Evolutionary conservation across 2,888 invertebrate genomes (phyloP), one percentile per base, ranked within the genome.

Genomic region (Odontocerum albicorne): DNA sequence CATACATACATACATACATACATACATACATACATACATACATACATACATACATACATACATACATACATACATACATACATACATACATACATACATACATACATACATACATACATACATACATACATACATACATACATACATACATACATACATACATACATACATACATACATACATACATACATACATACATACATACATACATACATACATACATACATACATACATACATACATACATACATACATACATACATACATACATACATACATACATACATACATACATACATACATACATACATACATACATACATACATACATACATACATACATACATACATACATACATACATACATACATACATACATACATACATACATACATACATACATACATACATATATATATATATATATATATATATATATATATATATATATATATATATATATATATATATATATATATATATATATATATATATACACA

Each of bases 401-500:
- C 10, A 27, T 27, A 27, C 10, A 27, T 27, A 27, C 10, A 27
- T 27, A 27, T 27, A 27, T 27, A 27, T 27, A 27, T 27, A 27
- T 27, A 27, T 27, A 27, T 27, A 27, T 27, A 27, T 27, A 27
- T 27, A 27, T 27, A 27, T 27, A 27, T 27, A 27, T 27, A 27
- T 27, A 27, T 27, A 27, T 27, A 27, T 27, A 27, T 27, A 27
- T 27, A 27, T 27, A 27, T 27, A 27, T 27, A 27, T 27, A 27
- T 27, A 27, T 27, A 27, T 27, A 27, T 27, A 27, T 27, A 27
- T 27, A 27, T 27, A 27, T 27, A 27, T 27, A 27, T 27, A 27
- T 27, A 27, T 27, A 27, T 27, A 49, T 44, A 50, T 40, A 12
- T 40, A 40, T 40, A 50, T 13, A 22, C 2, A 22, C 4, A 7